Conservation (phyloP, 2,113 vertebrate genomes). For the Eolophus roseicapilla region DNA sequence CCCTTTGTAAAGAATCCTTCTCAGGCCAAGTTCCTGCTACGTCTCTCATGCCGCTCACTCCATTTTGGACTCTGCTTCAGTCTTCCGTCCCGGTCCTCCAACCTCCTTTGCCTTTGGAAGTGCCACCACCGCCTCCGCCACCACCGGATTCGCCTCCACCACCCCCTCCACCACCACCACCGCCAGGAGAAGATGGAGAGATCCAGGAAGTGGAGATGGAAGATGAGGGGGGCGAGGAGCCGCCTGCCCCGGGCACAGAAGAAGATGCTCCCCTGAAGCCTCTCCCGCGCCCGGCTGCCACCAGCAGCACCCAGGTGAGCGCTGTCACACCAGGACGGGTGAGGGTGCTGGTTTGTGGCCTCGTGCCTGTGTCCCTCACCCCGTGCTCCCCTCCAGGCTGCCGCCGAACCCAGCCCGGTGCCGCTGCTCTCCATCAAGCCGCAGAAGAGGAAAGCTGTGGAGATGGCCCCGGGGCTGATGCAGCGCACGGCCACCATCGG, state of each 20-base stretch:
- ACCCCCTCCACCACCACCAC: constrained; percentile 78
- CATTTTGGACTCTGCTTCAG: constrained; percentile 83
- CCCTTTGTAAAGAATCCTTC: constrained; percentile 76
- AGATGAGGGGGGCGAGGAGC: constrained; percentile 89
- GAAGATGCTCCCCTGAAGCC: constrained; percentile 82
- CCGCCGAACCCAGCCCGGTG: constrained; percentile 53
- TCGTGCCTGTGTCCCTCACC: background rate
- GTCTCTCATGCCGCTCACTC: constrained; percentile 74
- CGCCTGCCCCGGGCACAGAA: constrained; percentile 94
- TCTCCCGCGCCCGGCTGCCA: constrained; percentile 50
- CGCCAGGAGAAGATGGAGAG: constrained; percentile 87
- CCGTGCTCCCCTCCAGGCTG: background rate
- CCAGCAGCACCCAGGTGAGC: constrained; percentile 69
- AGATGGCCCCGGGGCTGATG: constrained; percentile 72
- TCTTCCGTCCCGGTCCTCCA: constrained; percentile 80
- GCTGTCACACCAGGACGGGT: fast-evolving
- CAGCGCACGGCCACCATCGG: constrained; percentile 89
- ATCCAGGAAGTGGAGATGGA: constrained; percentile 99
- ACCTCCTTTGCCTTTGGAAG: constrained; percentile 86
- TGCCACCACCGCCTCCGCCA: constrained; percentile 85
- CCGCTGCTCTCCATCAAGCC: constrained; percentile 71
- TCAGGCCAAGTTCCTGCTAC: constrained; percentile 75
- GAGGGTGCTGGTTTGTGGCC: too few species aligned
- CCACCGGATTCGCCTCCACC: constrained; percentile 74
- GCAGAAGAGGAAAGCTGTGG: constrained; percentile 84